Evolutionary conservation across 2,113 vertebrate genomes (phyloP), one percentile per base, ranked within the genome.

Genomic region (Bungarus multicinctus): DNA sequence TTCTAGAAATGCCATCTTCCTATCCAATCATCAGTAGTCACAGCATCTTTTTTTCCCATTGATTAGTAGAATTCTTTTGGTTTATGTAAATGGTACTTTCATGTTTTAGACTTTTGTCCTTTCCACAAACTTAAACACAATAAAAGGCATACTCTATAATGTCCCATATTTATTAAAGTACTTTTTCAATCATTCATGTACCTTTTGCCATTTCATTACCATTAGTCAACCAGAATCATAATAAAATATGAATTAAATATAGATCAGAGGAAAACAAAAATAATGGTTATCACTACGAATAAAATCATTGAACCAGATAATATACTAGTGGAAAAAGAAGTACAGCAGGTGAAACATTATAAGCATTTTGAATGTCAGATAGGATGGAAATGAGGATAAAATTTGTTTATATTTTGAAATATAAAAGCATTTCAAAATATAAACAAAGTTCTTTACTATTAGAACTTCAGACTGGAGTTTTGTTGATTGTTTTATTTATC

Each of bases 31-130:
- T n/a, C 0, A 0, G 91, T 92, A 92, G n/a, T 85, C 58, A 9
- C 8, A n/a, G 87, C 47, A 50, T 86, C 74, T 93, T 22, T 87
- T 52, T 52, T 43, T 3, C 3, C 14, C 58, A 39, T 85, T 93
- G 45, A 47, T 93, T 55, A 55, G 64, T 2, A 92, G 34, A 95
- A 64, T 89, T 47, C 74, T 12, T 93, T 34, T 90, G 39, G 0
- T 54, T 88, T 74, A 27, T 85, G 12, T 89, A 93, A 92, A 92
- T 55, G 3, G 16, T 0, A 34, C 90, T 85, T 55, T 81, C n/a
- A n/a, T 22, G 54, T 87, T 27, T 91, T 50, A 55, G 39, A n/a
- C 2, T 45, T 34, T 23, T 55, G 1, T 53, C 53, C 30, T n/a
- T 60, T 5, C 47, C 45, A 0, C 0, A 93, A 69, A 43, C 30